Conservation (phyloP, 2,888 invertebrate genomes). For the Hemithea aestivaria region DNA sequence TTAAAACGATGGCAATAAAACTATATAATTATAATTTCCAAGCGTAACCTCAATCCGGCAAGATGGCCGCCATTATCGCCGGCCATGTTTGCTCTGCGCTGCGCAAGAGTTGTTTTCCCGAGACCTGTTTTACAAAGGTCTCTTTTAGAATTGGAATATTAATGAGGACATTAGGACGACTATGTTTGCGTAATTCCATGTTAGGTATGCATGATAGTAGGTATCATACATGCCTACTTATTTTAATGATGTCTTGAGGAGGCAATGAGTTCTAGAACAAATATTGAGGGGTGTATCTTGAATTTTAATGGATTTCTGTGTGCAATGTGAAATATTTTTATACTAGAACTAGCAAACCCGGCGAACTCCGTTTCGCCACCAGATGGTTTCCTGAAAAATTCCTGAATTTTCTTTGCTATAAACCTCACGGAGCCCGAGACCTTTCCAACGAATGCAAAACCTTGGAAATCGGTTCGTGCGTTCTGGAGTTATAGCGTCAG, state of each 20-base stretch:
- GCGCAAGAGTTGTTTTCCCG: slow-evolving; percentile 73
- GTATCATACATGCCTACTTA: slow-evolving; percentile 16
- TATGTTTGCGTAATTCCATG: slow-evolving; percentile 34
- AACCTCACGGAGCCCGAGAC: too few relatives aligned
- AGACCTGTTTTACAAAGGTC: slow-evolving; percentile 69
- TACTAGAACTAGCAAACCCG: too few relatives aligned
- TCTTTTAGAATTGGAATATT: slow-evolving; percentile 53
- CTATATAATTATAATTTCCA: slow-evolving; percentile 66
- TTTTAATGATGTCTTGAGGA: slow-evolving; percentile 21
- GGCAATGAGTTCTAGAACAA: slow-evolving; percentile 34
- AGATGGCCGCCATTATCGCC: slow-evolving; percentile 71
- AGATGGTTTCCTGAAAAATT: too few relatives aligned
- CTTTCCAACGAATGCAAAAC: too few relatives aligned
- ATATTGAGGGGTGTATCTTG: slow-evolving; percentile 28
- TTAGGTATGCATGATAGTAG: slow-evolving; percentile 21
- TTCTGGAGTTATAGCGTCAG: too few relatives aligned
- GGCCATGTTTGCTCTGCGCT: slow-evolving; percentile 67
- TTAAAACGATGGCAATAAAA: slow-evolving; percentile 46
- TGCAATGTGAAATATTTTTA: too few relatives aligned
- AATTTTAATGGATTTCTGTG: slow-evolving; percentile 28
- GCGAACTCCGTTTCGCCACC: too few relatives aligned
- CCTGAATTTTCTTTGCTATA: too few relatives aligned
- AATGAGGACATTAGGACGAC: slow-evolving; percentile 56
- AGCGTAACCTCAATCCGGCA: slow-evolving; percentile 69
- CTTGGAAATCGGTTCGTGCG: too few relatives aligned